Evolutionary conservation across 2,797 vertebrate genomes (phyloP), one percentile per base, ranked within the genome.

Genomic region (Zenarchopterus dispar): DNA sequence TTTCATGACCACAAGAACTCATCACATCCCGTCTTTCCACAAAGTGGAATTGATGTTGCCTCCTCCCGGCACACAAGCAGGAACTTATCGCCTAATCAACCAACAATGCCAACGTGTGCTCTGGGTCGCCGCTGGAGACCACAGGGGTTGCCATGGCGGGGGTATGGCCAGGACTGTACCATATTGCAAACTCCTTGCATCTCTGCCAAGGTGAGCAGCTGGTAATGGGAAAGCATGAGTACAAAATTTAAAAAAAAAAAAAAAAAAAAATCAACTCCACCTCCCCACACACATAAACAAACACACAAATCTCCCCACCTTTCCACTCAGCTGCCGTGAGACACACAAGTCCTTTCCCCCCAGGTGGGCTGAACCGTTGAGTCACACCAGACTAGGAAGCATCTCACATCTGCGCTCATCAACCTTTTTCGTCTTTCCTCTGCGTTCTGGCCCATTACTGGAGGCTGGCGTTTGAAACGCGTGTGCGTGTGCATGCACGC

Each of bases 131-230:
- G 57, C 85, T 62, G 84, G 81, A 77, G 82, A 78, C 79, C 49
- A 31, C 62, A 23, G 65, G 71, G 71, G 70, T 63, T 82, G 82
- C 76, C 86, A 77, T 67, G 84, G 75, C 51, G 62, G 36, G 5
- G 56, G 59, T 75, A 74, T 68, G 72, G 68, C 69, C 60, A 61
- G 56, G 62, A 52, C 74, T 54, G 55, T 23, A 68, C 76, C 85
- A 83, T 79, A 78, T 82, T 82, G 81, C 81, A 80, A 78, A 75
- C 74, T 82, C 73, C 76, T 73, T 50, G 65, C 74, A 52, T 72
- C 71, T 55, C 19, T 88, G 91, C 88, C 90, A 91, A 90, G 77
- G 86, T 84, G 88, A 91, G 88, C 91, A 91, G 88, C 86, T 90
- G 91, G 85, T 84, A 76, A 83, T 75, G 67, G 64, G 68, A 65